A percentile compares a stretch with the other conserved stretches of the same genome.
Evolutionary conservation across 2,113 vertebrate species (phyloP).

Genomic region (Chaetodon trifascialis): DNA sequence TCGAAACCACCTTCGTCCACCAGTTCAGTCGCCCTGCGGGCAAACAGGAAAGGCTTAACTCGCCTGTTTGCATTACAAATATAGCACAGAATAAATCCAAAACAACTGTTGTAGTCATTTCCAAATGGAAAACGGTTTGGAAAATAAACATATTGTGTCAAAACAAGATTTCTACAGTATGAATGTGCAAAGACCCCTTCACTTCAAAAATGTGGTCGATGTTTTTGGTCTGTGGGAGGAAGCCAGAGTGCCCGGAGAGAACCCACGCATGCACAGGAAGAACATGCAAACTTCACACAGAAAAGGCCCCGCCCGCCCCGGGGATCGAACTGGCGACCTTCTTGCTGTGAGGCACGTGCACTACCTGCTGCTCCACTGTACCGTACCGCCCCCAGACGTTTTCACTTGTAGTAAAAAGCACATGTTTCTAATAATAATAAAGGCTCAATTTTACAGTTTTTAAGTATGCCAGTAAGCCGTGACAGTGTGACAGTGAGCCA

Average conservation of each 20-base stretch:
- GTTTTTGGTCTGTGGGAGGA: no score
- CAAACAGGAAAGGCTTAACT: background rate
- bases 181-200: background rate
- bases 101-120: background rate
- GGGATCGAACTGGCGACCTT: no score
- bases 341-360: no score
- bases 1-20: constrained; percentile 93
- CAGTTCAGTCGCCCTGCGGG: constrained; percentile 94
- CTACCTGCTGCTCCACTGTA: no score
- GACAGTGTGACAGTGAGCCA: background rate
- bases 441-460: background rate
- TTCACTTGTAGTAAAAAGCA: background rate
- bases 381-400: background rate
- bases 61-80: constrained; percentile 14
- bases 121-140: constrained; percentile 3
- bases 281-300: no score
- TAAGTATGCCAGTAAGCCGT: background rate
- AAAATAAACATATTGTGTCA: background rate
- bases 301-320: no score
- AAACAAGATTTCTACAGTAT: background rate
- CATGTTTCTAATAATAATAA: no score
- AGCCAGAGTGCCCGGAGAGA: no score
- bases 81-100: background rate
- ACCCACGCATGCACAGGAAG: no score
- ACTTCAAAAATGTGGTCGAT: no score